These are phyloP conservation scores for Lutraria rhynchaena DNA, from an alignment of 1,140 invertebrate genomes.

Conservation along the genomic window DNA sequence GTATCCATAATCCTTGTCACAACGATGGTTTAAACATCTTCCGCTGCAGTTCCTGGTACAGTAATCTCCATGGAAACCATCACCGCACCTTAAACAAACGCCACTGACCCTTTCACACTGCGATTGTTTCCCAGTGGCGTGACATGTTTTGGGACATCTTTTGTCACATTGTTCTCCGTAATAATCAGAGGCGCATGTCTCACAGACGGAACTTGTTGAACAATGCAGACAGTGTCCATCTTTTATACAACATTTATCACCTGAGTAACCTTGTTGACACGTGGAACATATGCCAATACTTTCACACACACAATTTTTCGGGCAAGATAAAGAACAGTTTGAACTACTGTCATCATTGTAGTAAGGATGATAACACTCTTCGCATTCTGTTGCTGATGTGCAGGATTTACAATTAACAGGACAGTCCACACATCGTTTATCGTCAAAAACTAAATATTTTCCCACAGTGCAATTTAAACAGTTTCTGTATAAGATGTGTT, in stretches of 20 bases:
- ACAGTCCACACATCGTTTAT: too few relatives aligned
- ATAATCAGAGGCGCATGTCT: not conserved
- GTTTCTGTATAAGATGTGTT: too few relatives aligned
- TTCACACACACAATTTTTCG: too few relatives aligned
- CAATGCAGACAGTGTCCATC: not conserved
- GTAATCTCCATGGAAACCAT: not conserved
- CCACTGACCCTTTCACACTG: not conserved
- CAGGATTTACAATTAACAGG: too few relatives aligned
- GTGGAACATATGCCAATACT: too few relatives aligned
- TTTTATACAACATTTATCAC: slow-evolving; percentile 23
- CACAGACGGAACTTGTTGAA: not conserved
- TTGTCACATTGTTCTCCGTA: not conserved
- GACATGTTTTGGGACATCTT: not conserved
- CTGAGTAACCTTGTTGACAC: too few relatives aligned
- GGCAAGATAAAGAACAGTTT: too few relatives aligned
- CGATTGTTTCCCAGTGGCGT: not conserved
- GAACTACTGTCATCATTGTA: too few relatives aligned
- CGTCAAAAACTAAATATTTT: too few relatives aligned
- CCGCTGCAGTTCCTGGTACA: not conserved
- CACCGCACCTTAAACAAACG: not conserved
- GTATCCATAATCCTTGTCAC: not conserved
- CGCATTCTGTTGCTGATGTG: too few relatives aligned
- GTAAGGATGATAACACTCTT: too few relatives aligned
- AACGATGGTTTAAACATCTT: not conserved
- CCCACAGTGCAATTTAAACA: too few relatives aligned